phyloP scores from a whole-genome alignment of 2,797 vertebrate genomes.

The Muscicapa striata region DNA sequence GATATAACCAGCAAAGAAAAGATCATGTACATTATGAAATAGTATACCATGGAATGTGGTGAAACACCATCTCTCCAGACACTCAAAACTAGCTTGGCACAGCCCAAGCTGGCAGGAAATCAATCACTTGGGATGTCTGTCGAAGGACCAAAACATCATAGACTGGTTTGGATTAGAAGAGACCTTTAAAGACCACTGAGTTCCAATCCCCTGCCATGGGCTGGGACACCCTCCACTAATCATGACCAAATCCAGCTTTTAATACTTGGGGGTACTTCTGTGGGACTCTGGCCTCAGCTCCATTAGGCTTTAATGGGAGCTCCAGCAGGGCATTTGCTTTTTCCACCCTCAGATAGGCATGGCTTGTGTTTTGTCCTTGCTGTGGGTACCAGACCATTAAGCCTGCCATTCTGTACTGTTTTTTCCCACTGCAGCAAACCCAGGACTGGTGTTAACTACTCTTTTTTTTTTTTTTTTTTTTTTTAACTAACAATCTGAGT shows the following conservation, averaged over 20 bases:
- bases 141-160: background rate
- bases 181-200: background rate
- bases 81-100: background rate
- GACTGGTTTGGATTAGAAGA: background rate
- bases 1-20: constrained; percentile 5
- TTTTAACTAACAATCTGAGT: background rate
- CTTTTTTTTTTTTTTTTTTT: background rate
- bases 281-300: background rate
- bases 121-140: background rate
- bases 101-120: background rate
- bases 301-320: background rate
- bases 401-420: background rate
- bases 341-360: background rate
- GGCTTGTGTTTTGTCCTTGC: background rate
- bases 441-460: background rate
- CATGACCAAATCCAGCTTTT: background rate
- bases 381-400: background rate
- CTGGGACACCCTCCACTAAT: background rate
- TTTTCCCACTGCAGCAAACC: background rate
- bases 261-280: background rate
- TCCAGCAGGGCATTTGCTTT: background rate
- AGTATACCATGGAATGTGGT: background rate
- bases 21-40: background rate
- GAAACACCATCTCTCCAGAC: constrained; percentile 24
- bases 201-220: background rate